Percentiles rank a stretch among this genome's conserved stretches.
These are phyloP conservation scores for Paracanthobrama guichenoti DNA, from an alignment of 2,113 vertebrate species.

Conservation along the genomic window DNA sequence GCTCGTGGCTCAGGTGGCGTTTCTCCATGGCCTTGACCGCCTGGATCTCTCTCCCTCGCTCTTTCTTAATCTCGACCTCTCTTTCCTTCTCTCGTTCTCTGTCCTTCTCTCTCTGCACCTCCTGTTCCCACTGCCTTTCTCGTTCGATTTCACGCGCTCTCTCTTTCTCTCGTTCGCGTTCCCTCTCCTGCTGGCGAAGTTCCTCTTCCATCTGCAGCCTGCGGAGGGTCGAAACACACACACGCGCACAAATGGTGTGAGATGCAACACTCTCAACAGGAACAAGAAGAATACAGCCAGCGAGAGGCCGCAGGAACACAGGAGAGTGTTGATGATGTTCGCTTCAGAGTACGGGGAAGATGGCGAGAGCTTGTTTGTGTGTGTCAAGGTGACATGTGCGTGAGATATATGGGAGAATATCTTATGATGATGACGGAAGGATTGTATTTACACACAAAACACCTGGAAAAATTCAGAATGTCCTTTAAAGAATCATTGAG, in stretches of 20 bases:
- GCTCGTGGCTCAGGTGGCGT: conserved; percentile 79
- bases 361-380: not conserved
- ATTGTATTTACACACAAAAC: not conserved
- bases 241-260: conserved; percentile 51
- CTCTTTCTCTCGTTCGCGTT: conserved; percentile 80
- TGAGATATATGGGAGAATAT: not conserved
- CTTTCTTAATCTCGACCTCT: conserved; percentile 84
- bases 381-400: conserved; percentile 20
- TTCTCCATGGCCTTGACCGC: conserved; percentile 89
- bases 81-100: conserved; percentile 79
- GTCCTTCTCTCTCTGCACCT: conserved; percentile 81
- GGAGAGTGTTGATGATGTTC: conserved; percentile 56
- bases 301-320: conserved; percentile 50
- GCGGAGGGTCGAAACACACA: conserved; percentile 52
- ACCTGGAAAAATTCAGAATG: not conserved
- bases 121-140: conserved; percentile 80
- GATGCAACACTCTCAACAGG: conserved; percentile 61
- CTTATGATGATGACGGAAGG: not conserved
- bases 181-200: conserved; percentile 84
- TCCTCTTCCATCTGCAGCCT: conserved; percentile 97
- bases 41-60: conserved; percentile 86
- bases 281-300: conserved; percentile 56
- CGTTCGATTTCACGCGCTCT: conserved; percentile 77
- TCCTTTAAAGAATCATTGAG: too few relatives aligned
- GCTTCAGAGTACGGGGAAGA: conserved; percentile 45